Base-by-base conservation (phyloP, 2,797 vertebrate genomes). In the Sebastes kiyomatsui region DNA sequence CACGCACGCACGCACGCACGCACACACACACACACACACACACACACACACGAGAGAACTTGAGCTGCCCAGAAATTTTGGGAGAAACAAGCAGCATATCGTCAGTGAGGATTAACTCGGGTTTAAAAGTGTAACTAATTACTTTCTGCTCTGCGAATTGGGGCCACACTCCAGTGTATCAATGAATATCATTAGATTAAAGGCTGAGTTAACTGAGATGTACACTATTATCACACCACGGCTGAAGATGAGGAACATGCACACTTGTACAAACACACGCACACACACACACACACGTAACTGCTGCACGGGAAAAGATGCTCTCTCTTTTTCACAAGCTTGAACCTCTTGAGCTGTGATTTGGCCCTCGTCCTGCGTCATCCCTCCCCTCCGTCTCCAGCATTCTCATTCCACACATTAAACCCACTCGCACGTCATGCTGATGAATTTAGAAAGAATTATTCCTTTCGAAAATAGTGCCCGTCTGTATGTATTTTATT, bases 111-210 rank as follows among this genome's bases (percentile, higher is more conserved):
- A 93, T 94, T 92, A 89, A 75, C 85, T 87, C 7, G 25, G 67
- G 78, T 82, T 85, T 89, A 59, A 76, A 89, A 89, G 88, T 92
- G 87, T 83, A 85, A 93, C 86, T 93, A 92, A 94, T 94, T 88
- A 88, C 88, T 92, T 90, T 89, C 83, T 83, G 75, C 82, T 82
- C 67, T 8, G 80, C 83, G 78, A 87, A 80, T 85, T 84, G 74
- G 20, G 67, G 79, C 81, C 85, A 77, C 79, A 77, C 86, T 81
- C 81, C 84, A 81, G 33, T 75, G 83, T 93, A 87, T 83, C 83
- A 90, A 89, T 87, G 87, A 93, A 92, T 91, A 88, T 80, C 80
- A 89, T 91, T 86, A 90, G 79, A 83, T 82, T 69, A 75, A 73
- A 75, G 84, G 58, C 85, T 77, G 61, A 80, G 72, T 76, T 86